Base-by-base conservation (phyloP, 2,113 vertebrate genomes). In the Perognathus longimembris region DNA sequence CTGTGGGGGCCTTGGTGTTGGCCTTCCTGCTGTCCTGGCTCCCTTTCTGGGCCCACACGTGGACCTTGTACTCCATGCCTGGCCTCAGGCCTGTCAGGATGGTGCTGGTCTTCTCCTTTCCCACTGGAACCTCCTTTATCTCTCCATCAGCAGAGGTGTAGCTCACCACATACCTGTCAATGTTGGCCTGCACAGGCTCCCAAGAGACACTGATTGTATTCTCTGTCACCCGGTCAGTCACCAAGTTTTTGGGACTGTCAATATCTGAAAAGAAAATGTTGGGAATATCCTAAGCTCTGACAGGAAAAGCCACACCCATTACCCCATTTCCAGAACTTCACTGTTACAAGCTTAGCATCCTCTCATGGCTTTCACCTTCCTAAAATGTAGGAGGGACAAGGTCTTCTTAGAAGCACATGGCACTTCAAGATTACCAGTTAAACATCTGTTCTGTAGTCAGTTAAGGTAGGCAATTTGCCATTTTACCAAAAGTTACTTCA, bases 101-200 rank as follows among this genome's bases (percentile, higher is more conserved):
- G 10, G 98, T 89, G 57, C 74, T 95, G 67, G 36, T 94, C 87
- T 94, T 97, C 80, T 98, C 97, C 90, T 98, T 96, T 61, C 88
- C 95, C n/a, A 98, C 96, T 0, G 92, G 90, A n/a, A 98, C 95
- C 93, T 98, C 97, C 84, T 82, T 95, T 90, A 95, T 96, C 78
- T 97, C 97, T 66, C 98, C 98, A 7, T 96, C 98, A 4, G 93
- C 94, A 36, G 98, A 98, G 17, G 96, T 97, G 95, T 98, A 99
- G 95, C 95, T 98, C 94, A 99, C 93, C 92, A 97, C 79, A 71
- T 98, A 99, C 89, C 97, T 98, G 9, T 98, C 98, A 7, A 98
- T 97, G 30, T 93, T 88, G 5, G 98, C 97, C 85, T 96, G 97
- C 77, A 98, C 98, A 0, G 42, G 94, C 64, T 98, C 97, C 99